phyloP scores from a whole-genome alignment of 2,797 vertebrate species.

The Apogon talboti region DNA sequence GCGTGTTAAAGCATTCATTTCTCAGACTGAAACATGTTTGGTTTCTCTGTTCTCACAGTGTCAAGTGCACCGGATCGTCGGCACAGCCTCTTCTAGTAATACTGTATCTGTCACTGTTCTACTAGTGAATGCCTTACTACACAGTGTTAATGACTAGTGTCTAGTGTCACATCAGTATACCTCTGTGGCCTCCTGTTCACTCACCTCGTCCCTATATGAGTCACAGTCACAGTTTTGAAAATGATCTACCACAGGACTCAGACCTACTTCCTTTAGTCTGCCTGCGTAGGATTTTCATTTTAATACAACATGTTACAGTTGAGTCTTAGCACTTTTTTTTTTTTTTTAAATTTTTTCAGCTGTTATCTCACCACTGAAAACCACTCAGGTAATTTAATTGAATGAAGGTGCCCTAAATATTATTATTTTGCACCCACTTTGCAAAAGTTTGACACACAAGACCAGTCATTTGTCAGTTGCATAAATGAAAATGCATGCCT shows the following conservation, averaged over 20 bases:
- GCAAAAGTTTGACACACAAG: too few relatives aligned
- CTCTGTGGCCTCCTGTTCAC: slow-evolving; percentile 54
- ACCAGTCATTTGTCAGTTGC: too few relatives aligned
- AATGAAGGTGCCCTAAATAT: not conserved
- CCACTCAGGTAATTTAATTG: not conserved
- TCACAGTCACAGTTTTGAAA: slow-evolving; percentile 61
- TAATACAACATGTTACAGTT: not conserved
- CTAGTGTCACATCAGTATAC: slow-evolving; percentile 49
- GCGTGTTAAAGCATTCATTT: slow-evolving; percentile 44
- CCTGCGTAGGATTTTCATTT: slow-evolving; percentile 31
- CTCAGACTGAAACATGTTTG: slow-evolving; percentile 68
- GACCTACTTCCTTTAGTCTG: slow-evolving; percentile 24
- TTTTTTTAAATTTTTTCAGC: not conserved
- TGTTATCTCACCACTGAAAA: slow-evolving; percentile 1
- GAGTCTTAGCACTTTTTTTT: slow-evolving; percentile 4
- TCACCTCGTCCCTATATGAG: slow-evolving; percentile 58
- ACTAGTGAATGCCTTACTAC: slow-evolving; percentile 35
- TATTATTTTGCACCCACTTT: too few relatives aligned
- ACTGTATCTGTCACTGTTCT: slow-evolving; percentile 37
- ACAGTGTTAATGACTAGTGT: slow-evolving; percentile 31
- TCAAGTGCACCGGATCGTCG: slow-evolving; percentile 40
- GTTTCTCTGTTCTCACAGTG: slow-evolving; percentile 68
- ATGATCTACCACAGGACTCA: slow-evolving; percentile 41
- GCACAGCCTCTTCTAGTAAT: slow-evolving; percentile 57
- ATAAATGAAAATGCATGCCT: too few relatives aligned